Base-by-base conservation (phyloP, 1,140 invertebrate species). In the Lepidotrigona ventralis region DNA sequence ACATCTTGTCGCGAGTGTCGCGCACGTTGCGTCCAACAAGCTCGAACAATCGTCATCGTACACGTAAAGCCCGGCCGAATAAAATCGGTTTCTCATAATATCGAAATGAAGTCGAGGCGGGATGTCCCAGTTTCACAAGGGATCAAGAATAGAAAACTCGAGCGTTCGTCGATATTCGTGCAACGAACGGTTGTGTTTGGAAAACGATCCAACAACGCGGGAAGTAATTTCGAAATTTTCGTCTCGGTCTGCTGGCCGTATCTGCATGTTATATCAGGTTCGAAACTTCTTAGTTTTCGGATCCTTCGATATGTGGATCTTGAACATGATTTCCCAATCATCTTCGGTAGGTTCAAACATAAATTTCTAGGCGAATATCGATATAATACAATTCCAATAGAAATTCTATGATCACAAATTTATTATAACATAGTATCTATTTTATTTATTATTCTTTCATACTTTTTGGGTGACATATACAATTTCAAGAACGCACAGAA, bases 81-180 rank as follows among this genome's bases (percentile, higher is more conserved):
- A 11, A 66, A 77, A 66, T 78, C 51, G 63, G 15, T 54, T 68
- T 78, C 29, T 21, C 29, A 26, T 78, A 78, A 78, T 39, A 29
- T 21, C 2, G 19, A 21, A 78, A 39, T 26, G 63, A 23, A 78
- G 14, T 11, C 9, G 23, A 8, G 6, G 0, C 39, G 39, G 54
- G 15, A 19, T 1, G n/a, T 14, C 21, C 23, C 51, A 53, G 6
- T 54, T 54, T 68, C 21, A 21, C 8, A 33, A 33, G 12, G 68
- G 68, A 78, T 78, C 63, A 54, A 66, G 23, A 26, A 23, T n/a
- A 39, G 46, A 12, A 60, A 29, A 53, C 46, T n/a, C 46, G 46
- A 29, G 46, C 26, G 23, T 51, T 14, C 9, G 60, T 63, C 21
- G 29, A 29, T 33, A 12, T 21, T 17, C 5, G 14, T 39, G 56